Evolutionary conservation across 2,113 vertebrate genomes (phyloP).

Genomic region (zebrafish (Danio rerio)): DNA sequence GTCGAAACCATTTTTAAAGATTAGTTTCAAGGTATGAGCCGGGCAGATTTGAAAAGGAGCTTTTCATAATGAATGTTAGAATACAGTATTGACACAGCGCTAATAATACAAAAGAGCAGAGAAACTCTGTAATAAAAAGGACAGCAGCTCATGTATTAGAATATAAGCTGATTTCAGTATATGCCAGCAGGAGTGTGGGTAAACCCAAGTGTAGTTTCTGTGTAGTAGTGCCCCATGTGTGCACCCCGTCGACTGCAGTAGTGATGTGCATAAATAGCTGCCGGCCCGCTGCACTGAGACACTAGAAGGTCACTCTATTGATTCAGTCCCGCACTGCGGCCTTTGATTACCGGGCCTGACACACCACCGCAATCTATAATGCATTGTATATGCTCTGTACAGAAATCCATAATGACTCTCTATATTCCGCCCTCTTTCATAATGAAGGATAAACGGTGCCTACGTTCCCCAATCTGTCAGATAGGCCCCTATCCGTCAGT

Average conservation of each 20-base stretch:
- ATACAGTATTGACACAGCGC: background rate
- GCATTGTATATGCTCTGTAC: conserved; percentile 47
- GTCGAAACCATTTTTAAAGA: too few species aligned
- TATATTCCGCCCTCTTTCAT: conserved; percentile 36
- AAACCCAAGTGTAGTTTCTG: background rate
- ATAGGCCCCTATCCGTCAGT: conserved; percentile 7
- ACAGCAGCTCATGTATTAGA: background rate
- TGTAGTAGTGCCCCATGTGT: background rate
- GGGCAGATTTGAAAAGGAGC: background rate
- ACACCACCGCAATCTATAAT: conserved; percentile 47
- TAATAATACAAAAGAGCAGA: background rate
- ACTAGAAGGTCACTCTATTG: conserved; percentile 52
- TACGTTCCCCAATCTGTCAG: conserved; percentile 23
- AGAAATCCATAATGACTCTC: conserved; percentile 52
- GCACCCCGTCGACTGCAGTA: conserved; percentile 31
- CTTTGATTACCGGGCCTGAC: conserved; percentile 49
- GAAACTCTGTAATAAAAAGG: background rate
- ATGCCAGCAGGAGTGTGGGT: conserved; percentile 1
- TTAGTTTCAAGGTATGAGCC: background rate
- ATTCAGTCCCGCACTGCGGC: conserved; percentile 41
- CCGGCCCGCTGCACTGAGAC: conserved; percentile 37
- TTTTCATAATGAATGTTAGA: background rate
- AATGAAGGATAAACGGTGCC: conserved; percentile 47
- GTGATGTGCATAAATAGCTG: conserved; percentile 35
- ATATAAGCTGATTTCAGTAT: background rate